Base-by-base conservation (phyloP, 2,797 vertebrate species). In the Sylvia borin region DNA sequence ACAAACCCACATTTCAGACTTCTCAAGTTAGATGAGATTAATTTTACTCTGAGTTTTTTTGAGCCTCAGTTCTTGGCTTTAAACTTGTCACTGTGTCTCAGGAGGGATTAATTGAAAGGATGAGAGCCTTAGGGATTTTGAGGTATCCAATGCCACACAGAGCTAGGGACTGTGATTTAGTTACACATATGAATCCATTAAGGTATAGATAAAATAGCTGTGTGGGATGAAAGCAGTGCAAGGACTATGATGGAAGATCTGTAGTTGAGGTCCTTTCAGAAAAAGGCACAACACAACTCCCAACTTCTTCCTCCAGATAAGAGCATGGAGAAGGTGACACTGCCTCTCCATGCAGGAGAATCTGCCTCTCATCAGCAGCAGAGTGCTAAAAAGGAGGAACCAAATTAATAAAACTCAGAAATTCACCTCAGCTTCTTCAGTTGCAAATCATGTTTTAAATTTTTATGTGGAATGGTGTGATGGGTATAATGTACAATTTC, bases 401-500 rank as follows among this genome's bases (percentile, higher is more conserved):
- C 7, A 87, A 86, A 92, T 95, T 95, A 96, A 96, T 67, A 65
- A 88, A 89, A 92, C 42, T 74, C 67, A 88, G 67, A 91, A 90
- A 94, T 94, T 92, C 85, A 88, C 60, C 43, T 85, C 43, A 5
- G 85, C 66, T 97, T 95, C 82, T 40, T 77, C 54, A 43, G 80
- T 47, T 92, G 60, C 92, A 93, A 93, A 92, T 89, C 57, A 31
- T 79, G 79, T 48, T 95, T 97, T 92, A 96, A 95, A 95, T 91
- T 94, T 96, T 96, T 80, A 94, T 95, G 87, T 70, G 70, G 76
- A 94, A 77, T 71, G 43, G 79, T 82, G 61, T 91, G 93, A 93
- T 95, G 84, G 82, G 74, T 93, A 92, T 96, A 96, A 95, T 90
- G 42, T 92, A 94, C 1, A 47, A 96, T 97, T 96, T 89, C 74